Evolutionary conservation across 92 coral and sea anemone genomes (phyloP).

Genomic region (Epizoanthus ramosus): DNA sequence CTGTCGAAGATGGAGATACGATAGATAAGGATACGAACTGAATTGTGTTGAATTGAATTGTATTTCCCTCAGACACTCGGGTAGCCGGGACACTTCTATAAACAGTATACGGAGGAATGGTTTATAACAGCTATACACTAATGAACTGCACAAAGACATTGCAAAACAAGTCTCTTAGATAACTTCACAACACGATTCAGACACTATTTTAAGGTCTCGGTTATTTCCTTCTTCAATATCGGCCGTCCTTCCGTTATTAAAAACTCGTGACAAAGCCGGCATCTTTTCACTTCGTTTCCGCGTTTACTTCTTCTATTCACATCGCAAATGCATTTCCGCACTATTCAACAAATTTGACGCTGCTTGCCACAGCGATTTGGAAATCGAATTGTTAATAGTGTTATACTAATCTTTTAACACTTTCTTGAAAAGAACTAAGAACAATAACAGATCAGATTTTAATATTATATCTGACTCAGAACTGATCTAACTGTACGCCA

Average conservation of each 20-base stretch:
- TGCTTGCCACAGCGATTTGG: not conserved
- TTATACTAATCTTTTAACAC: too few species aligned
- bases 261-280: slow-evolving; percentile 5
- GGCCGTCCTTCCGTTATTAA: not conserved
- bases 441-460: not conserved
- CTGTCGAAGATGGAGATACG: too few species aligned
- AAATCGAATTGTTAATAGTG: not conserved
- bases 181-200: too few species aligned
- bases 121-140: too few species aligned
- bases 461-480: not conserved
- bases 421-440: not conserved
- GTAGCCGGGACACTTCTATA: too few species aligned
- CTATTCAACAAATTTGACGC: not conserved
- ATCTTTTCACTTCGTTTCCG: slow-evolving; percentile 21
- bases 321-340: not conserved
- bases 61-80: too few species aligned
- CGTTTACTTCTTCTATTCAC: not conserved
- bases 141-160: too few species aligned
- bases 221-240: not conserved
- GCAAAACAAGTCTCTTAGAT: too few species aligned
- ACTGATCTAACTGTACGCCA: slow-evolving; percentile 19
- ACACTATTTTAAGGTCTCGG: not conserved
- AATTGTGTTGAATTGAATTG: too few species aligned
- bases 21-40: too few species aligned
- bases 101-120: too few species aligned